Evolutionary conservation across 2,888 invertebrate genomes (phyloP), one percentile per base, ranked within the genome.

Genomic region (Altica lythri): DNA sequence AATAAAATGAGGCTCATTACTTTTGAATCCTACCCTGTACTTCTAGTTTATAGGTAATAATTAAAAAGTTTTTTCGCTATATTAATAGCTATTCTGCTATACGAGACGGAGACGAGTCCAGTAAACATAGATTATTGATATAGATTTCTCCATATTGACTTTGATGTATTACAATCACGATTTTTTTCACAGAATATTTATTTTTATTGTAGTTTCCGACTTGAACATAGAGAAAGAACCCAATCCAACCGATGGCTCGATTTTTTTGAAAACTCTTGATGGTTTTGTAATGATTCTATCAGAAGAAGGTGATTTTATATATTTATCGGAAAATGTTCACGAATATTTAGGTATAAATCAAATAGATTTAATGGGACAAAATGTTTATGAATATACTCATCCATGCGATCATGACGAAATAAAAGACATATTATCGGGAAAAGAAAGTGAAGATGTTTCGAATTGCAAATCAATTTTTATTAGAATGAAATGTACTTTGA

Each of bases 281-380:
- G 97, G 97, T 6, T 97, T 97, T 75, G 81, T 96, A 38, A 71
- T 97, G 63, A 89, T 93, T 35, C 78, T 95, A 9, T 92, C 95
- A 0, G 84, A 86, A 58, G 93, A 93, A 64, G 96, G 95, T 2
- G 95, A 95, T 74, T 88, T 98, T 65, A 86, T 94, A 12, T 97
- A 92, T 77, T 84, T 94, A 49, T 94, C 95, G 16, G 94, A 95
- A 69, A 95, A 92, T 71, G 91, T 97, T 55, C 84, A 86, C 53
- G 89, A 92, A 61, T 91, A 91, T 77, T 85, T 98, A 58, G 97
- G 98, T 47, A 85, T 97, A 9, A 84, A 90, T 60, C 95, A 96
- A 96, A 89, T 95, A 82, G 97, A 97, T 75, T 83, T 97, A 72
- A 88, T 97, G 85, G 97, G 97, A 1, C 93, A 95, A 73, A 92